Base-by-base conservation (phyloP, 2,888 invertebrate genomes). In the Pammene fasciana region DNA sequence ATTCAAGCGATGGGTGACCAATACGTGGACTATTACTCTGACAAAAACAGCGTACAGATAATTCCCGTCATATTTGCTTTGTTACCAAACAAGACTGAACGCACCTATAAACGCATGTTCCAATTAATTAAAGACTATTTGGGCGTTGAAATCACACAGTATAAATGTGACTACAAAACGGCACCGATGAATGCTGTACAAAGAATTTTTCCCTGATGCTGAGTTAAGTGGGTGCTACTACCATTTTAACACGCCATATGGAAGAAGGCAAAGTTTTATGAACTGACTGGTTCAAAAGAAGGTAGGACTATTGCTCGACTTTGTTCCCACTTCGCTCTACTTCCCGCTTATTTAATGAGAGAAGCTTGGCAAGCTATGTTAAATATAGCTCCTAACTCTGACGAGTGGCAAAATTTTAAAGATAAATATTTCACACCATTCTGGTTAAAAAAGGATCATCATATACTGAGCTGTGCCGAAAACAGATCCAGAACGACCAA, bases 141-240 rank as follows among this genome's bases (percentile, higher is more conserved):
- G 7, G 45, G 45, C 14, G 59, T 57, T 43, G 16, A 57, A 46
- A 60, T 60, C 9, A 59, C 8, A 45, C n/a, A 9, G 10, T 45
- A 18, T 18, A 60, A 60, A 46, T 60, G 59, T 60, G 59, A 60
- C 46, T 60, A 60, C 6, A 46, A 60, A 60, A 18, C 10, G n/a
- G 46, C 45, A 43, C 59, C 18, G 43, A 46, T 60, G 34, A 60
- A 46, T 46, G 59, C 59, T 1, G 59, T 46, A 46, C 45, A 46
- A 2, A n/a, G 18, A 9, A 34, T n/a, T 45, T 16, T 46, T 45
- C n/a, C 45, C 45, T 26, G 34, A 59, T 26, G 59, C 18, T n/a
- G 18, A 43, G 9, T 41, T 59, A 26, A 26, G 18, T 14, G 59
- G 59, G 45, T 59, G 59, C 18, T 57, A 59, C 26, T 45, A 59